Base-by-base conservation (phyloP, 2,888 invertebrate species). In the Lasioglossum calceatum region DNA sequence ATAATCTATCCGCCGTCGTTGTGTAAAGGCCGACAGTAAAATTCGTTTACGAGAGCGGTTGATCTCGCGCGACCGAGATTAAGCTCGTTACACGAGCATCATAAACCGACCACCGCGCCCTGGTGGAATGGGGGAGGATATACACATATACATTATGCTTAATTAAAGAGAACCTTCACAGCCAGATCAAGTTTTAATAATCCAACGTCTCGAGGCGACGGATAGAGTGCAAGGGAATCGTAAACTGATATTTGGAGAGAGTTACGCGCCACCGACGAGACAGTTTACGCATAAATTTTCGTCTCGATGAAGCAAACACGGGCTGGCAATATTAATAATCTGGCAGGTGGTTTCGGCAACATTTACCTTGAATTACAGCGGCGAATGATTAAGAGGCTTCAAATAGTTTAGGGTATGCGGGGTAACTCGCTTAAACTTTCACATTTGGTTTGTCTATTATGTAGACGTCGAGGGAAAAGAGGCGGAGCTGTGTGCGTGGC, bases 31-130 rank as follows among this genome's bases (percentile, higher is more conserved):
- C 19, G 67, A 78, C 36, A 42, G 32, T 89, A 90, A 87, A 89
- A 86, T 88, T 82, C 81, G 75, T 88, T 90, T 81, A 88, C 81
- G 82, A 71, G 74, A 23, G n/a, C 44, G 79, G 36, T n/a, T 61
- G 86, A 86, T 81, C 54, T 74, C 70, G 54, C 16, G 39, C 61
- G 61, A 76, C 76, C 72, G 70, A 87, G 79, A 83, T 80, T 80
- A 80, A 74, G 64, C 87, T 87, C 87, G 79, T 82, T 87, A 72
- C 79, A 58, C 47, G 58, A 61, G 27, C 58, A 36, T 72, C 67
- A 47, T 83, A 87, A 87, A 87, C 70, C 64, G 8, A 12, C 39
- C 39, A 2, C 23, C 16, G 64, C 16, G n/a, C 77, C 39, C 42
- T 19, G 19, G 16, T 8, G 16, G 19, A 42, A 14, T 27, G 32